Evolutionary conservation across 2,797 vertebrate species (phyloP), one percentile per base, ranked within the genome.

Genomic region (Anniella stebbinsi): DNA sequence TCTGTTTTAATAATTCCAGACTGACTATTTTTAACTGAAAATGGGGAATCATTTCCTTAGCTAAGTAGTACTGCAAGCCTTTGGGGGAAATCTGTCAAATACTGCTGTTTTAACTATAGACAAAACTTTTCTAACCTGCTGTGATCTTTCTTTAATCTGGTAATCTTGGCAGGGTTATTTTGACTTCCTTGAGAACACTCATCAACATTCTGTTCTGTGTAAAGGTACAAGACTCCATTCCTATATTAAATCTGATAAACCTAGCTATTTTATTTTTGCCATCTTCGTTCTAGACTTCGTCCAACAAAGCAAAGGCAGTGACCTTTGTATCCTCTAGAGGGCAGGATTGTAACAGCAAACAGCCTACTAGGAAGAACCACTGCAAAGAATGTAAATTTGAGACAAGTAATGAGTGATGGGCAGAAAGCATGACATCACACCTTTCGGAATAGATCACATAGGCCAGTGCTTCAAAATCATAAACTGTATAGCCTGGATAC

Each of bases 381-480:
- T 86, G 86, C 67, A 48, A 75, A 66, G 30, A 88, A 88, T 78
- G 45, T 80, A 36, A 67, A 36, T 48, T 57, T 18, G 41, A 41
- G 21, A 83, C 87, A 75, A 73, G 80, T 82, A 73, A 72, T 63
- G 89, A 81, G 73, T 41, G 84, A 86, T 70, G 13, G 66, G 75
- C 66, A 80, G 88, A 72, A 72, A 88, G 76, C 66, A 11, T 69
- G 70, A 84, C 73, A 84, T 73, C 72, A 84, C 41, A 30, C 9
- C 67, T 86, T 86, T 90, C 77, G 73, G 77, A 90, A 81, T 36
- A 86, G 38, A 90, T 86, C 66, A 48, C 41, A 73, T 78, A 86
- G 69, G 6, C 84, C 38, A 57, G 38, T 81, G 84, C 54, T 81
- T 85, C 54, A 90, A 81, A 86, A 86, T 73, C 84, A 90, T 73